Evolutionary conservation across 2,797 vertebrate genomes (phyloP), one percentile per base, ranked within the genome.

Genomic region (Masticophis lateralis): DNA sequence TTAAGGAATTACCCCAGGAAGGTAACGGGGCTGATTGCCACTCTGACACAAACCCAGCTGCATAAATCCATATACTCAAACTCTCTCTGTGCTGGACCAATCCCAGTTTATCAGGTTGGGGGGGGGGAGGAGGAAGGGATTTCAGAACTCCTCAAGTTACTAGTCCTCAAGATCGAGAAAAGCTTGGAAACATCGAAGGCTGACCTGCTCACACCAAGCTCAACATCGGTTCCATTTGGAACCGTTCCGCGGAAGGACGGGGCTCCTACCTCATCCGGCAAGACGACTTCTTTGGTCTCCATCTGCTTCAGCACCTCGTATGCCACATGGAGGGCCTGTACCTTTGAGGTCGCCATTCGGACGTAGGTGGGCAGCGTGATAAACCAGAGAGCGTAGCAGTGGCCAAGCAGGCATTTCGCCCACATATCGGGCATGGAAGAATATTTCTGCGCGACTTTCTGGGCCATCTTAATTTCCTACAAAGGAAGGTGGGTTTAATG

Each of bases 371-470:
- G 99, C 95, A 99, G 97, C 94, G 98, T 99, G 94, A 99, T 98
- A 98, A 99, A 99, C 99, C 99, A 99, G 60, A 99, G 98, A 0
- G 99, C 99, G 0, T 99, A 99, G 90, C 99, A 99, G 97, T 99
- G 99, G 0, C 99, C 99, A 96, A 99, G 98, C 90, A 99, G 97
- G 87, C 98, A 99, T 91, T 98, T 98, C 0, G 99, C 99, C 99
- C 99, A 99, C 98, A 99, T 98, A 95, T 99, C 99, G 0, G 99
- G 98, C 83, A 98, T 97, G 0, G 98, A 91, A 0, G 98, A 98
- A 37, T 98, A 99, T 94, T 99, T 99, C 97, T 99, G 99, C 0
- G 99, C 99, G 88, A 98, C 97, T 2, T 98, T 98, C 96, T 99
- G 99, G 0, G 99, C 99, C 88, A 98, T 94, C 96, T 99, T 99